phyloP scores from a whole-genome alignment of 2,888 invertebrate species.

The Hypomecis punctinalis region DNA sequence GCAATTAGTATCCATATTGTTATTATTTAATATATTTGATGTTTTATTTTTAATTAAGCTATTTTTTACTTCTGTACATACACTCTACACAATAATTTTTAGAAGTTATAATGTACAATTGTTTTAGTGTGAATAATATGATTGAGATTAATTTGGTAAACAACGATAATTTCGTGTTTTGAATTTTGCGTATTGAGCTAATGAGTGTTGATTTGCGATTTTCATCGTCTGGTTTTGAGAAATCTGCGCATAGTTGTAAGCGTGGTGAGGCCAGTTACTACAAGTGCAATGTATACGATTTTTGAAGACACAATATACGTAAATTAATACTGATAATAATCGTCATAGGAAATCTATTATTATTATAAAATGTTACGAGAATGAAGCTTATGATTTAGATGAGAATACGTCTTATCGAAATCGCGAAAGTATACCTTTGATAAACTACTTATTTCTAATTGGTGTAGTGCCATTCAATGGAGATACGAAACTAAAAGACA shows the following conservation, averaged over 20 bases:
- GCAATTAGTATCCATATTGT: constrained; percentile 84
- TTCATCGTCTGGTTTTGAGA: constrained; percentile 61
- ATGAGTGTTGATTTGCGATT: constrained; percentile 71
- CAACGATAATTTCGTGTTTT: constrained; percentile 70
- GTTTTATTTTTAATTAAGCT: constrained; percentile 84
- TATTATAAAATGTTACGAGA: constrained; percentile 79
- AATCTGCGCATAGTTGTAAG: constrained; percentile 60
- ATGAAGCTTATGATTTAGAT: constrained; percentile 73
- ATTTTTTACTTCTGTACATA: constrained; percentile 81
- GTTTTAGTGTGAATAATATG: constrained; percentile 84
- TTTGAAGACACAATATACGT: constrained; percentile 84
- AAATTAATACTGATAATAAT: constrained; percentile 80
- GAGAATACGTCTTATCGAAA: constrained; percentile 57
- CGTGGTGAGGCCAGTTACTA: constrained; percentile 81
- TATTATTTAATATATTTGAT: constrained; percentile 85
- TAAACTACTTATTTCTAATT: constrained; percentile 63
- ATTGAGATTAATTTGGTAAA: constrained; percentile 77
- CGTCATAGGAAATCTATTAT: constrained; percentile 78
- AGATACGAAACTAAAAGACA: constrained; percentile 61
- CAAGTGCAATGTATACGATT: constrained; percentile 86
- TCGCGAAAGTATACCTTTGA: constrained; percentile 69
- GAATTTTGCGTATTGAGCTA: constrained; percentile 64
- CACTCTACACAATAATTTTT: constrained; percentile 73
- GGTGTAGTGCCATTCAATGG: constrained; percentile 66
- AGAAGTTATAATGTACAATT: constrained; percentile 83